Evolutionary conservation across 1,140 invertebrate species (phyloP).

Genomic region (Teleopsis dalmanni): DNA sequence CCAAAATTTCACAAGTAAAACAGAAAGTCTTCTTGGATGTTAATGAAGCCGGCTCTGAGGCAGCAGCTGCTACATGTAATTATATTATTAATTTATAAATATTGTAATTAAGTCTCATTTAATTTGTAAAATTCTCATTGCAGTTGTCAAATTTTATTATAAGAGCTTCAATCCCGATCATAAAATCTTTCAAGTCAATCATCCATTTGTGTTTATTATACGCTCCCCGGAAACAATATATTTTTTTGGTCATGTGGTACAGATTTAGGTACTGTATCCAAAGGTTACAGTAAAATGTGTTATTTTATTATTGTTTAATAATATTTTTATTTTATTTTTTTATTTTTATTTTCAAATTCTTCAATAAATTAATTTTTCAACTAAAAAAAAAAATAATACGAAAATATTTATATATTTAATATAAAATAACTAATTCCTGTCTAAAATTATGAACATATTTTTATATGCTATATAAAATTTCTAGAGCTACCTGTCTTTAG

Average conservation of each 20-base stretch:
- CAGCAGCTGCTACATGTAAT: slow-evolving; percentile 48
- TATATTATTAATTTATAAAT: not conserved
- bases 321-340: too few relatives aligned
- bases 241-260: slow-evolving; percentile 21
- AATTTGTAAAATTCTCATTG: not conserved
- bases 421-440: too few relatives aligned
- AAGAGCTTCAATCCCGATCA: not conserved
- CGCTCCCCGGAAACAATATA: slow-evolving; percentile 13
- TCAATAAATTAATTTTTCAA: too few relatives aligned
- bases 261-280: too few relatives aligned
- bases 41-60: slow-evolving; percentile 64
- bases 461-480: too few relatives aligned
- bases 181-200: slow-evolving; percentile 9
- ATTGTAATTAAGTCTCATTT: not conserved
- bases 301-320: too few relatives aligned
- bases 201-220: slow-evolving; percentile 21
- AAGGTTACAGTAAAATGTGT: too few relatives aligned
- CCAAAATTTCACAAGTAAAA: slow-evolving; percentile 25
- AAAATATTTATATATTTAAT: too few relatives aligned
- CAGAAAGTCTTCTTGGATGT: slow-evolving; percentile 49
- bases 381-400: too few relatives aligned
- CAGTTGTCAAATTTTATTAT: not conserved
- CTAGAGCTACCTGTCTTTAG: too few relatives aligned
- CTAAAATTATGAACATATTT: too few relatives aligned
- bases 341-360: too few relatives aligned